phyloP scores from a whole-genome alignment of 2,888 invertebrate species.

The Maniola hyperantus region DNA sequence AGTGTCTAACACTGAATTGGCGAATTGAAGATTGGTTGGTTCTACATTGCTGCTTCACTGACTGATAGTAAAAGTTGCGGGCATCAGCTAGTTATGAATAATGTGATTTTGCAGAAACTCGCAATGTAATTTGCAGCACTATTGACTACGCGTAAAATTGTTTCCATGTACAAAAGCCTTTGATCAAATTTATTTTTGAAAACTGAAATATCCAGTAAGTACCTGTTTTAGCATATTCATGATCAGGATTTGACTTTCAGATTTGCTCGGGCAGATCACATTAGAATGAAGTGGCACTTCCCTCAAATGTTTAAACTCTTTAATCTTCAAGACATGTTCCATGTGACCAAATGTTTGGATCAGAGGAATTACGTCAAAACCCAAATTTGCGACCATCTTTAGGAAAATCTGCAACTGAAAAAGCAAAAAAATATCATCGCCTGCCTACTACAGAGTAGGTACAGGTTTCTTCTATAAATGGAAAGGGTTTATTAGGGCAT shows the following conservation, averaged over 20 bases:
- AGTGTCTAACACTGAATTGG: too few relatives aligned
- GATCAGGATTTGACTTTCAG: constrained; percentile 81
- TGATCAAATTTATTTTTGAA: neutral
- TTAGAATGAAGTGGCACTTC: constrained; percentile 84
- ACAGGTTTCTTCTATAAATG: too few relatives aligned
- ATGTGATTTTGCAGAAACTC: too few relatives aligned
- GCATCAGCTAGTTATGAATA: too few relatives aligned
- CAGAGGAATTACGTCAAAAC: constrained; percentile 88
- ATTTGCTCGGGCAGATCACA: constrained; percentile 87
- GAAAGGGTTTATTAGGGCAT: too few relatives aligned
- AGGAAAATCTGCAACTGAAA: constrained; percentile 59
- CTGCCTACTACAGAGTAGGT: too few relatives aligned
- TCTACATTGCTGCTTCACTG: too few relatives aligned
- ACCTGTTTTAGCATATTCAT: constrained; percentile 88
- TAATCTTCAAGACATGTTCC: constrained; percentile 89
- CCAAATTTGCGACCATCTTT: constrained; percentile 73
- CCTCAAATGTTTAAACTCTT: constrained; percentile 85
- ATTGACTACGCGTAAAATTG: too few relatives aligned
- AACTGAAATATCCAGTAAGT: constrained; percentile 46
- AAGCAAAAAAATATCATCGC: neutral
- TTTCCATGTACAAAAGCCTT: neutral
- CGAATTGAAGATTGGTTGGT: too few relatives aligned
- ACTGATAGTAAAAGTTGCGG: too few relatives aligned
- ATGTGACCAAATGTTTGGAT: constrained; percentile 94
- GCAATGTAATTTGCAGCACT: too few relatives aligned